Evolutionary conservation across 2,888 invertebrate species (phyloP).

Genomic region (Acleris cristana): DNA sequence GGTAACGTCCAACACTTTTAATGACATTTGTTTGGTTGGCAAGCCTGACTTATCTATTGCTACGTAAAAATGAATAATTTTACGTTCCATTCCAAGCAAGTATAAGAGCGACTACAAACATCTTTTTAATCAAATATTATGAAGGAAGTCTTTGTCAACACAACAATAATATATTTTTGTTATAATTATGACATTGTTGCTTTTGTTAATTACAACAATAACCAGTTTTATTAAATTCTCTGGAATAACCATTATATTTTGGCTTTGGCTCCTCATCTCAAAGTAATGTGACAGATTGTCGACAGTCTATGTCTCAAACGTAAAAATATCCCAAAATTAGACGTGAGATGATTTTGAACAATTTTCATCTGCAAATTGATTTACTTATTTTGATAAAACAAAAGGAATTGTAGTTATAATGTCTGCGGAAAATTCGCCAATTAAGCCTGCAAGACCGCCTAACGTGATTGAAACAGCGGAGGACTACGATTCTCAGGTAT

Average conservation of each 20-base stretch:
- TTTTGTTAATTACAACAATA: too few species aligned
- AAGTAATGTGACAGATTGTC: slow-evolving; percentile 8
- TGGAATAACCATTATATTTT: not conserved
- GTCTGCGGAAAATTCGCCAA: slow-evolving; percentile 66
- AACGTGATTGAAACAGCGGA: slow-evolving; percentile 65
- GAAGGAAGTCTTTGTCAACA: too few species aligned
- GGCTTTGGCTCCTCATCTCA: too few species aligned
- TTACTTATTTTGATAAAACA: slow-evolving; percentile 24
- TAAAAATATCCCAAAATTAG: slow-evolving; percentile 24
- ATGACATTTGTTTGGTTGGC: slow-evolving; percentile 5
- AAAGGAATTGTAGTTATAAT: slow-evolving; percentile 46
- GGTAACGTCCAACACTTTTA: slow-evolving; percentile 1
- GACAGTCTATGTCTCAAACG: slow-evolving; percentile 19
- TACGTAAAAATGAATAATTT: slow-evolving; percentile 1
- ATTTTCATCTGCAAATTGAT: slow-evolving; percentile 29
- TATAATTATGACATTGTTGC: too few species aligned
- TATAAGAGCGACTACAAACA: not conserved
- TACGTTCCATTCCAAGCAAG: not conserved
- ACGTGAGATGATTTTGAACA: slow-evolving; percentile 37
- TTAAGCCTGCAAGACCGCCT: slow-evolving; percentile 61
- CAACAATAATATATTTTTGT: too few species aligned
- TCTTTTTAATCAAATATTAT: too few species aligned
- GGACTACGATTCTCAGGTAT: slow-evolving; percentile 72
- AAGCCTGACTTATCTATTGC: not conserved
- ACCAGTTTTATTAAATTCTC: too few species aligned